Percentiles rank a stretch among this genome's conserved stretches.
These are phyloP conservation scores for Heliothis peltigera DNA, from an alignment of 2,888 invertebrate genomes.

Conservation along the genomic window DNA sequence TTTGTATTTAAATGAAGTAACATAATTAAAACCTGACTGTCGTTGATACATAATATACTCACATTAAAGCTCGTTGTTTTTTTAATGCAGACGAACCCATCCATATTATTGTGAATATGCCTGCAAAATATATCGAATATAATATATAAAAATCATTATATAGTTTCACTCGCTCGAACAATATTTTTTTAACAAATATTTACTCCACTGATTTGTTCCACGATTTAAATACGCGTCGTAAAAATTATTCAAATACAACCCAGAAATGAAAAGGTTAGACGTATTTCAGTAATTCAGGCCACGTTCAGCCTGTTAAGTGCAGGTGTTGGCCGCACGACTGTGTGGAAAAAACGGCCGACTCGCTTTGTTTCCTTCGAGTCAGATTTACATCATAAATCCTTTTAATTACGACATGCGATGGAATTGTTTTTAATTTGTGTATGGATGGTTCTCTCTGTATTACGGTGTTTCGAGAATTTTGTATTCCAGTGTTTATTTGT, in stretches of 20 bases:
- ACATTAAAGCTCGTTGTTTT: no score
- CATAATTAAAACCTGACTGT: no score
- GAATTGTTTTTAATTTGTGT: slow-evolving; percentile 46
- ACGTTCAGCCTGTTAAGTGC: slow-evolving; percentile 80
- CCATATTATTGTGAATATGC: background rate
- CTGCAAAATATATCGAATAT: background rate
- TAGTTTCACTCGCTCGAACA: background rate
- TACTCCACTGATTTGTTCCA: slow-evolving; percentile 3
- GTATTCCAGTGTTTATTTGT: background rate
- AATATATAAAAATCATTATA: background rate
- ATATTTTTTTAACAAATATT: background rate
- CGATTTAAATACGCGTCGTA: slow-evolving; percentile 22
- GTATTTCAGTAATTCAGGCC: slow-evolving; percentile 71
- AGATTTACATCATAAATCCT: slow-evolving; percentile 64
- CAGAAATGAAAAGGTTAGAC: slow-evolving; percentile 61
- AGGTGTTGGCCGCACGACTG: slow-evolving; percentile 73
- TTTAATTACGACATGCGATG: slow-evolving; percentile 58
- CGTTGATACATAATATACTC: no score
- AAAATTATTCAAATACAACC: slow-evolving; percentile 48
- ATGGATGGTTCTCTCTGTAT: background rate
- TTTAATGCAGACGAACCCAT: no score
- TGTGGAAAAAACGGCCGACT: slow-evolving; percentile 56
- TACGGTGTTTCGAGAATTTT: slow-evolving; percentile 9
- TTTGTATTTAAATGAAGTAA: no score
- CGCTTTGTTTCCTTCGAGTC: slow-evolving; percentile 60